A percentile compares a stretch with the other conserved stretches of the same genome.
phyloP scores from a whole-genome alignment of 2,113 vertebrate species.

The Malurus elegans region DNA sequence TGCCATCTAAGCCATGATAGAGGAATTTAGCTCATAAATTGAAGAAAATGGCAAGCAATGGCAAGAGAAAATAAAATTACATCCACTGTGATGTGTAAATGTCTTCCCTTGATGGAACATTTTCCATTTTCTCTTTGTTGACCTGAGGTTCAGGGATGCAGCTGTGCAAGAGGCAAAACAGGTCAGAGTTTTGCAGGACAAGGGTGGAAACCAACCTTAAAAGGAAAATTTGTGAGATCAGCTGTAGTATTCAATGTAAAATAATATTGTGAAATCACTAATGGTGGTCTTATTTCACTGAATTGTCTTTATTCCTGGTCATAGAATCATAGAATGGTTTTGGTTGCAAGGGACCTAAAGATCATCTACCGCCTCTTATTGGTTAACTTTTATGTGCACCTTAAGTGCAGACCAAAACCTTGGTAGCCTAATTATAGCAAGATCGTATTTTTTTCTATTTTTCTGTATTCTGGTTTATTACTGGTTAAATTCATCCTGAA shows the following conservation, averaged over 20 bases:
- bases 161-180: background rate
- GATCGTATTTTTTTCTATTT: background rate
- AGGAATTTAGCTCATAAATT: background rate
- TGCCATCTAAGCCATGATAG: background rate
- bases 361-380: background rate
- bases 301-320: background rate
- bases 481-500: background rate
- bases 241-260: background rate
- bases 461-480: background rate
- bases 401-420: background rate
- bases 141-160: background rate
- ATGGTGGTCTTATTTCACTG: background rate
- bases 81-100: background rate
- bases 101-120: background rate
- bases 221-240: background rate
- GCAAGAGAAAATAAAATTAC: background rate
- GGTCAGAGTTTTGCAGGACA: background rate
- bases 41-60: background rate
- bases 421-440: background rate
- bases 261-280: background rate
- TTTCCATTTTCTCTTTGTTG: conserved; percentile 9
- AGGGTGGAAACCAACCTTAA: background rate
- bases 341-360: background rate
- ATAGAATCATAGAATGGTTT: background rate
- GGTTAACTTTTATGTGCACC: background rate